A percentile compares a stretch with the other conserved stretches of the same genome.
These are phyloP conservation scores for Rhabdornis inornatus DNA, from an alignment of 2,113 vertebrate species.

Conservation along the genomic window DNA sequence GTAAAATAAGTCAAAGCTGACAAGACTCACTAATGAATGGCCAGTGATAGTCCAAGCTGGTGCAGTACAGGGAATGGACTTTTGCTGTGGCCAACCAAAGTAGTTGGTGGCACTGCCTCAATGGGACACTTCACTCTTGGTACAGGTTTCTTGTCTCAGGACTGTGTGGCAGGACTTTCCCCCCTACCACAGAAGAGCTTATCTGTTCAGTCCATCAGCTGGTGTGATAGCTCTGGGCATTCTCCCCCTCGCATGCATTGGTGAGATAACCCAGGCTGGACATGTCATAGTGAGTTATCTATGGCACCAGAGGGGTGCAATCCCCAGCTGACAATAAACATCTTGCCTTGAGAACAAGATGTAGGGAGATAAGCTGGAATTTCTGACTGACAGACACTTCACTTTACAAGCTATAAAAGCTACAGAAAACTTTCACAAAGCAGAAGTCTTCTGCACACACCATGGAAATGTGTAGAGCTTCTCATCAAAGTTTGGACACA, in stretches of 20 bases:
- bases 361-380: not conserved
- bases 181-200: not conserved
- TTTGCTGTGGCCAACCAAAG: not conserved
- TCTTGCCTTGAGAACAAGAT: not conserved
- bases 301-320: not conserved
- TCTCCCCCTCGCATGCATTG: not conserved
- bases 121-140: not conserved
- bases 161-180: not conserved
- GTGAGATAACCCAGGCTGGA: not conserved
- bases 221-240: not conserved
- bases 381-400: not conserved
- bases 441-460: not conserved
- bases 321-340: not conserved
- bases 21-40: not conserved
- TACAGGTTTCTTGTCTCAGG: not conserved
- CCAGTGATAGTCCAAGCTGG: not conserved
- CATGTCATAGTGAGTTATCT: not conserved
- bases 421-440: not conserved
- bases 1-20: not conserved
- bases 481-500: not conserved
- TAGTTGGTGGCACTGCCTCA: not conserved
- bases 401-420: not conserved
- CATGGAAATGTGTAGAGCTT: not conserved
- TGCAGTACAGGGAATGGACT: not conserved
- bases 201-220: not conserved